phyloP scores from a whole-genome alignment of 2,113 vertebrate species.

The Tupaia tana region DNA sequence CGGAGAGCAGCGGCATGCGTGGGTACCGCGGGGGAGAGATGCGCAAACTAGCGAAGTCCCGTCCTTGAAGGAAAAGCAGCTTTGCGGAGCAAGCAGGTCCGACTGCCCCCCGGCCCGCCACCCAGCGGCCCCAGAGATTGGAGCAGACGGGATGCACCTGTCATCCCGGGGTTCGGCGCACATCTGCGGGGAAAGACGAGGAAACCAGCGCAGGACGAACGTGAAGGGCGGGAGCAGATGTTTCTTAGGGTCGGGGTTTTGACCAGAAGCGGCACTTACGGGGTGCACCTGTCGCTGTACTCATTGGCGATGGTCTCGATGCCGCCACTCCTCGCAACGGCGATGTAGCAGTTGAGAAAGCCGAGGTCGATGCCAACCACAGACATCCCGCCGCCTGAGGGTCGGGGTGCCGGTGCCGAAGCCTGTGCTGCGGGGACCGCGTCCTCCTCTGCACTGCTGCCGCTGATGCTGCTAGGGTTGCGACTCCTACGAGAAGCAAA shows the following conservation, averaged over 20 bases:
- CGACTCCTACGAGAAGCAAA: slow-evolving; percentile 54
- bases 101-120: neutral
- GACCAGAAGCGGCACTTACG: slow-evolving; percentile 86
- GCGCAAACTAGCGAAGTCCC: neutral
- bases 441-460: neutral
- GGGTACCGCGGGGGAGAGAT: neutral
- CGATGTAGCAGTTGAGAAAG: slow-evolving; percentile 96
- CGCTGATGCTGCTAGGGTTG: neutral
- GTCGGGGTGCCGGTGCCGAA: neutral
- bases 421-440: neutral
- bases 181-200: neutral
- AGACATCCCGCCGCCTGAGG: slow-evolving; percentile 87
- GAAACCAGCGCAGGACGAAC: neutral
- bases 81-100: neutral
- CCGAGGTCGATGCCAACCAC: slow-evolving; percentile 97
- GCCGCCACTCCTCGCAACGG: slow-evolving; percentile 94
- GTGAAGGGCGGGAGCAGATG: neutral
- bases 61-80: slow-evolving; percentile 5
- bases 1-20: neutral
- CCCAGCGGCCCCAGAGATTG: neutral
- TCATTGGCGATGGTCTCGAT: slow-evolving; percentile 97
- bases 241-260: rapidly evolving
- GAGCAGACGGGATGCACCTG: slow-evolving; percentile 46
- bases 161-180: neutral
- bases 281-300: slow-evolving; percentile 98